A percentile compares a stretch with the other conserved stretches of the same genome.
Conservation (phyloP, 1,140 invertebrate species). For the Brachionus koreanus region DNA sequence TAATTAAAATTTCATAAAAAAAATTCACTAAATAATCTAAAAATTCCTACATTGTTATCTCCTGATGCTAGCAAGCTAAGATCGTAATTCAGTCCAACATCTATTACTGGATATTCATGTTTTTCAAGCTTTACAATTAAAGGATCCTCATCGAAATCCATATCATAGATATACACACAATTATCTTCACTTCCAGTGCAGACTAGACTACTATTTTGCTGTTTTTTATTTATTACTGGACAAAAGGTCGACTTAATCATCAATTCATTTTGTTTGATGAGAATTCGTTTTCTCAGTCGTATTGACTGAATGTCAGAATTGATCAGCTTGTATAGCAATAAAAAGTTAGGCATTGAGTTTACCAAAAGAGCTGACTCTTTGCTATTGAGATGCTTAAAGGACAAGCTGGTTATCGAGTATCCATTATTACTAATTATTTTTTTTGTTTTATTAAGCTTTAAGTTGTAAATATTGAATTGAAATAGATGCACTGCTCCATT, state of each 20-base stretch:
- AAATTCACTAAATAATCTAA: conserved; percentile 62
- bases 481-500: conserved; percentile 71
- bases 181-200: conserved; percentile 46
- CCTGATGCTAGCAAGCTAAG: conserved; percentile 78
- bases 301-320: conserved; percentile 17
- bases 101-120: conserved; percentile 74
- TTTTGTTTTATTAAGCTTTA: conserved; percentile 66
- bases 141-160: conserved; percentile 67
- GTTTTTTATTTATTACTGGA: conserved; percentile 15
- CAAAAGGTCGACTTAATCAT: conserved; percentile 12
- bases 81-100: conserved; percentile 82
- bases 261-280: not conserved
- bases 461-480: conserved; percentile 68
- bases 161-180: conserved; percentile 75
- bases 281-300: conserved; percentile 5
- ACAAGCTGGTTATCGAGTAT: conserved; percentile 69
- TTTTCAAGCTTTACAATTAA: conserved; percentile 78
- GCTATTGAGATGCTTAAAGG: conserved; percentile 76
- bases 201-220: conserved; percentile 27
- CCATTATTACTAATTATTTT: conserved; percentile 60
- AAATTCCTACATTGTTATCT: conserved; percentile 76
- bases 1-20: not conserved
- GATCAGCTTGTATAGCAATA: conserved; percentile 62
- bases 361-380: conserved; percentile 71
- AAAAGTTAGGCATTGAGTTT: conserved; percentile 71